Percentiles rank a stretch among this genome's conserved stretches.
Evolutionary conservation across 1,140 invertebrate species (phyloP).

Genomic region (Leptoteleia sp.): DNA sequence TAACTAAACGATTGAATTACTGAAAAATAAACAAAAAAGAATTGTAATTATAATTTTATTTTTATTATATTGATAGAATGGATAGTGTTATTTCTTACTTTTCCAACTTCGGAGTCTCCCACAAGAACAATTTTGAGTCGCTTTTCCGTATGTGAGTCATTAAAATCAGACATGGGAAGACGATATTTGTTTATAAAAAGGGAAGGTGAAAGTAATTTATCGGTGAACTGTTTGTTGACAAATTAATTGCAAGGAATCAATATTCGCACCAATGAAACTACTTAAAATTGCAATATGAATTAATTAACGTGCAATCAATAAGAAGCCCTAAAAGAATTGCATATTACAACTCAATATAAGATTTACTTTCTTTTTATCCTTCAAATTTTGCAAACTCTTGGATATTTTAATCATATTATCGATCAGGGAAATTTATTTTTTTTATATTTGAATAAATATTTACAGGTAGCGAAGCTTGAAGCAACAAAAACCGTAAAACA

Average conservation of each 20-base stretch:
- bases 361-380: not conserved
- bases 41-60: no score
- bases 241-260: slow-evolving; percentile 16
- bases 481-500: no score
- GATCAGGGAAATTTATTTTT: no score
- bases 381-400: not conserved
- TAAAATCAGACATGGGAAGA: slow-evolving; percentile 69
- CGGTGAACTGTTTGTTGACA: not conserved
- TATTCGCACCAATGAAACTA: not conserved
- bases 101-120: slow-evolving; percentile 90
- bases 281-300: slow-evolving; percentile 24
- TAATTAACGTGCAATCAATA: slow-evolving; percentile 39
- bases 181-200: not conserved
- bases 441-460: no score
- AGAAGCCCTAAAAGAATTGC: slow-evolving; percentile 11
- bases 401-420: no score
- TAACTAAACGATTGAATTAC: no score
- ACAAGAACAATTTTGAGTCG: slow-evolving; percentile 90
- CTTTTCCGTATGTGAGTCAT: slow-evolving; percentile 86
- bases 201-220: not conserved
- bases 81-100: no score
- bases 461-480: no score
- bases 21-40: no score
- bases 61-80: no score
- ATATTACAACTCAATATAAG: slow-evolving; percentile 9